phyloP scores from a whole-genome alignment of 2,113 vertebrate genomes.

The Bucco capensis region DNA sequence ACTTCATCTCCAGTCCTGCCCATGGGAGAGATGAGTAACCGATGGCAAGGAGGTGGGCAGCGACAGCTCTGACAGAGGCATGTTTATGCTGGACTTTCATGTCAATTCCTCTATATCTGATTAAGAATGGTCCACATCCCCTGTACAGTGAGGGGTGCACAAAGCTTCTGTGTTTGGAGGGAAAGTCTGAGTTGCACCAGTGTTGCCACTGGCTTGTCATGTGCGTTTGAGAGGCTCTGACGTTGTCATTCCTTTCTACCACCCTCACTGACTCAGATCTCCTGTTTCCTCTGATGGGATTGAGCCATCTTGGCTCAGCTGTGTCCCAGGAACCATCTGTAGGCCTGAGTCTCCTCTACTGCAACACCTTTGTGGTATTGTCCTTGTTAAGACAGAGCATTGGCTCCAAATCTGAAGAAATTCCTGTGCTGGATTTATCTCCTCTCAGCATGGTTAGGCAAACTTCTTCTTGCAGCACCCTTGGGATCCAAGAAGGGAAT shows the following conservation, averaged over 20 bases:
- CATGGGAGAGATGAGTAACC: constrained; percentile 29
- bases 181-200: not conserved
- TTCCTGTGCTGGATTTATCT: not conserved
- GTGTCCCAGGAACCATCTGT: not conserved
- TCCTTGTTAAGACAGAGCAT: not conserved
- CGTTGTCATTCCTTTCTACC: constrained; percentile 15
- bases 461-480: not conserved
- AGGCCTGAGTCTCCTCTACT: not conserved
- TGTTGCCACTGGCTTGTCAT: not conserved
- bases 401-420: not conserved
- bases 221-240: not conserved
- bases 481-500: not conserved
- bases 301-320: not conserved
- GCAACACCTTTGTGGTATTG: not conserved
- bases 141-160: not conserved
- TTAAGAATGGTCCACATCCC: not conserved
- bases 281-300: not conserved
- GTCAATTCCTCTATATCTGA: not conserved
- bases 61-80: not conserved
- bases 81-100: constrained; percentile 33
- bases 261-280: constrained; percentile 13
- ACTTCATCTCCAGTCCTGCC: not conserved
- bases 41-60: constrained; percentile 16
- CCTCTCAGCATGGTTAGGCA: not conserved
- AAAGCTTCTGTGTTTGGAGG: not conserved